A percentile compares a stretch with the other conserved stretches of the same genome.
phyloP scores from a whole-genome alignment of 1,140 invertebrate genomes.

The Euschistus heros region DNA sequence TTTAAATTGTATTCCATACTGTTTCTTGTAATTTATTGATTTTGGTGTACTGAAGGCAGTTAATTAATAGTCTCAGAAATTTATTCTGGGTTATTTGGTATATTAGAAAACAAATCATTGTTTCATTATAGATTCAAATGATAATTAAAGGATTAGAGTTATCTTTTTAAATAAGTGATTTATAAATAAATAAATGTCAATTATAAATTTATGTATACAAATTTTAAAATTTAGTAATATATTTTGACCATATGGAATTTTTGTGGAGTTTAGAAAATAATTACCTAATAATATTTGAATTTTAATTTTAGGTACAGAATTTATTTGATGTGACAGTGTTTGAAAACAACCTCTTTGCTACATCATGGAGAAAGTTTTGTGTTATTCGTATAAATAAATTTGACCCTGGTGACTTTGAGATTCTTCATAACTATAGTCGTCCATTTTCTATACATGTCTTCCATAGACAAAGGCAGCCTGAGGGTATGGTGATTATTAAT shows the following conservation, averaged over 20 bases:
- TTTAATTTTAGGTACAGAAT: constrained; percentile 45
- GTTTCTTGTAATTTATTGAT: too few relatives aligned
- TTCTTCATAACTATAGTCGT: constrained; percentile 39
- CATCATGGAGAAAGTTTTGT: constrained; percentile 51
- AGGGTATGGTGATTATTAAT: constrained; percentile 36
- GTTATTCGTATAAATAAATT: constrained; percentile 49
- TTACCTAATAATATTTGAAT: background rate
- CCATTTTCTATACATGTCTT: constrained; percentile 56
- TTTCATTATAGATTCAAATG: too few relatives aligned
- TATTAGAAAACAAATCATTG: too few relatives aligned
- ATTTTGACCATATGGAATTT: background rate
- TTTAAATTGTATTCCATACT: too few relatives aligned
- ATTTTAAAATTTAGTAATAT: constrained; percentile 1
- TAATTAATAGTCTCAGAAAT: too few relatives aligned
- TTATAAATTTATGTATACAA: background rate
- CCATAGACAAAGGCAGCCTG: constrained; percentile 61
- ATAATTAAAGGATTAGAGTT: too few relatives aligned
- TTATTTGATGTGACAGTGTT: constrained; percentile 59
- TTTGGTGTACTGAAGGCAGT: too few relatives aligned
- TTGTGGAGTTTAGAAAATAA: background rate
- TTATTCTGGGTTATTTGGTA: too few relatives aligned
- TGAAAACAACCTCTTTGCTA: constrained; percentile 53
- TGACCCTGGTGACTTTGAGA: constrained; percentile 37
- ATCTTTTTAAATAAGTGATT: too few relatives aligned
- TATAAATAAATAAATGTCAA: too few relatives aligned